These are phyloP conservation scores for Prionailurus viverrinus DNA, from an alignment of 2,113 vertebrate genomes.

Conservation along the genomic window DNA sequence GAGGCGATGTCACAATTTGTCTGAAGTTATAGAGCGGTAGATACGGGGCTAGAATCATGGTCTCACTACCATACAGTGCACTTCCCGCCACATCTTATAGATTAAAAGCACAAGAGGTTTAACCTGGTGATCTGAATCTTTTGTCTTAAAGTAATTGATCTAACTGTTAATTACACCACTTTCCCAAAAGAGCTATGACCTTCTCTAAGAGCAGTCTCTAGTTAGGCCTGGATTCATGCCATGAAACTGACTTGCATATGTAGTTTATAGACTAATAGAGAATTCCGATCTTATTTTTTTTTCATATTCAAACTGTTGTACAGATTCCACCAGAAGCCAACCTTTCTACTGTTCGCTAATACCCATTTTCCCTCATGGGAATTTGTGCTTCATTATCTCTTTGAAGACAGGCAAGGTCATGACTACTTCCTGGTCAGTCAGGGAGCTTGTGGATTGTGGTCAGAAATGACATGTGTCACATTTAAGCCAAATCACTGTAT, in stretches of 20 bases:
- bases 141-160: conserved; percentile 65
- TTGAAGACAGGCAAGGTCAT: not conserved
- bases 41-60: not conserved
- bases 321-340: not conserved
- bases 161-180: conserved; percentile 62
- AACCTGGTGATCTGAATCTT: conserved; percentile 39
- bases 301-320: not conserved
- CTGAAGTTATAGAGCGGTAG: not conserved
- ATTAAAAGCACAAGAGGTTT: conserved; percentile 47
- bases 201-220: conserved; percentile 51
- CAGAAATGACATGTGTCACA: not conserved
- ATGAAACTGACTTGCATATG: not conserved
- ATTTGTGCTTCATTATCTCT: not conserved
- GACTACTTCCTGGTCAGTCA: not conserved
- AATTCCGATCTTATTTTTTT: conserved; percentile 50
- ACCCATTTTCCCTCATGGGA: not conserved
- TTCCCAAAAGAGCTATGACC: conserved; percentile 65
- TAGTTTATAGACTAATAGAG: conserved; percentile 19
- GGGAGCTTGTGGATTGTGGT: not conserved
- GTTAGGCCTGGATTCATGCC: conserved; percentile 48
- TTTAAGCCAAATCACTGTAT: not conserved
- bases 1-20: not conserved
- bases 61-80: not conserved
- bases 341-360: not conserved
- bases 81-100: not conserved